Conservation (phyloP, 2,888 invertebrate species). For the Ormyrus thymus region DNA sequence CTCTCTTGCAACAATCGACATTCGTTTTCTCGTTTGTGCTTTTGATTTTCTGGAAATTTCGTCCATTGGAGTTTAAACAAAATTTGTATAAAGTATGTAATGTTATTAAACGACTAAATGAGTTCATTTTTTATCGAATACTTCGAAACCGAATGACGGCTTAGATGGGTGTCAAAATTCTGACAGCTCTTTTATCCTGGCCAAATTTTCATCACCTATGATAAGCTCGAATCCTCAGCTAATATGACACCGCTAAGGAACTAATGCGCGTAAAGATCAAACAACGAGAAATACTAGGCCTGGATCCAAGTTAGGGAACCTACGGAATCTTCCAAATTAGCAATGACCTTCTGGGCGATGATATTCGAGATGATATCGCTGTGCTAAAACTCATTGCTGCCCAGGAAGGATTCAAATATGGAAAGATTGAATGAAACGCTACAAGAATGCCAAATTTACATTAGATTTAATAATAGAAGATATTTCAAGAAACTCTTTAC, state of each 20-base stretch:
- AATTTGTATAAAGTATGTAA: too few species aligned
- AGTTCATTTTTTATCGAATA: too few species aligned
- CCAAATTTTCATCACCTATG: not conserved
- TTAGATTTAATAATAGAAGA: constrained; percentile 52
- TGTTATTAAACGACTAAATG: too few species aligned
- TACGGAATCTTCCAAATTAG: constrained; percentile 79
- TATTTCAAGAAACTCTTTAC: not conserved
- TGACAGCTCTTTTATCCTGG: constrained; percentile 1
- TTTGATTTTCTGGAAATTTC: too few species aligned
- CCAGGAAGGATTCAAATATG: constrained; percentile 68
- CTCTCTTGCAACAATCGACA: too few species aligned
- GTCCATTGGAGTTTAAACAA: too few species aligned
- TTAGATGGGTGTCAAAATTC: too few species aligned
- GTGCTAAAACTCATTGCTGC: constrained; percentile 68
- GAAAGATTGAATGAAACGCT: constrained; percentile 69
- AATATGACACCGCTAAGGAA: constrained; percentile 84
- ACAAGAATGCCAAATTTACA: constrained; percentile 68
- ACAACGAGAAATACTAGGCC: constrained; percentile 66
- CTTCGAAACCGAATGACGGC: too few species aligned
- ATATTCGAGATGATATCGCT: constrained; percentile 69
- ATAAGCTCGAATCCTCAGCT: constrained; percentile 76
- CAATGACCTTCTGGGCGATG: constrained; percentile 76
- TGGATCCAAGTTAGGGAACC: constrained; percentile 65
- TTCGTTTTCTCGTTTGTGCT: too few species aligned
- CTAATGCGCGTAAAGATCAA: constrained; percentile 72